These are phyloP conservation scores for Lacanobia oleracea DNA, from an alignment of 2,888 invertebrate genomes.

Conservation along the genomic window DNA sequence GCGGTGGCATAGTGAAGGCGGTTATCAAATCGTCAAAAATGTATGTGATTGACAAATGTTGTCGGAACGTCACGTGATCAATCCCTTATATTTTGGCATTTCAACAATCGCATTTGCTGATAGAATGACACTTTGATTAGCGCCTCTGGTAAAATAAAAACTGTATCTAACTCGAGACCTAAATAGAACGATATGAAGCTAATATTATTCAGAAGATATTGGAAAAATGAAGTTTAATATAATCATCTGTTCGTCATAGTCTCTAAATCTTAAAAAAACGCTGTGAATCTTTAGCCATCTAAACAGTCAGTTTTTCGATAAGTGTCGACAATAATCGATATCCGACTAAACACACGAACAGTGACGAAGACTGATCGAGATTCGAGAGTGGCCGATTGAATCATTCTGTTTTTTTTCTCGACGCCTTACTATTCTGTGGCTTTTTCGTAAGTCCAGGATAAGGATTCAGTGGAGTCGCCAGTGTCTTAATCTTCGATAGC, in stretches of 20 bases:
- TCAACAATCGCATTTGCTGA: too few species aligned
- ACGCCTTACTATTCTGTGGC: constrained; percentile 75
- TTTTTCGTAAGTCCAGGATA: constrained; percentile 69
- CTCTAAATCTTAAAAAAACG: constrained; percentile 21
- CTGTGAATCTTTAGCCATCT: constrained; percentile 23
- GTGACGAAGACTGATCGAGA: constrained; percentile 83
- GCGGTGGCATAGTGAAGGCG: too few species aligned
- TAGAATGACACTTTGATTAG: too few species aligned
- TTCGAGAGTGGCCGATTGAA: constrained; percentile 83
- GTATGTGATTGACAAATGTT: too few species aligned
- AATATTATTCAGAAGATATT: neutral
- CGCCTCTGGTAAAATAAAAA: neutral
- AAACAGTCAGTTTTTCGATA: constrained; percentile 59
- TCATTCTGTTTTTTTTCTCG: constrained; percentile 83
- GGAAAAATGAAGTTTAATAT: neutral
- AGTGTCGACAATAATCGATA: constrained; percentile 65
- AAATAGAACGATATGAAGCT: too few species aligned
- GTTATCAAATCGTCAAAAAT: too few species aligned
- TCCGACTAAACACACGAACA: constrained; percentile 66
- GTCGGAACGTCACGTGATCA: too few species aligned
- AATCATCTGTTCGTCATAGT: constrained; percentile 9
- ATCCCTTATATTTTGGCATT: too few species aligned
- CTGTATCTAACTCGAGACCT: neutral
- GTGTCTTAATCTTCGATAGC: neutral
- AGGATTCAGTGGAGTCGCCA: constrained; percentile 66